Evolutionary conservation across 2,797 vertebrate species (phyloP).

Genomic region (Takifugu ocellatus): DNA sequence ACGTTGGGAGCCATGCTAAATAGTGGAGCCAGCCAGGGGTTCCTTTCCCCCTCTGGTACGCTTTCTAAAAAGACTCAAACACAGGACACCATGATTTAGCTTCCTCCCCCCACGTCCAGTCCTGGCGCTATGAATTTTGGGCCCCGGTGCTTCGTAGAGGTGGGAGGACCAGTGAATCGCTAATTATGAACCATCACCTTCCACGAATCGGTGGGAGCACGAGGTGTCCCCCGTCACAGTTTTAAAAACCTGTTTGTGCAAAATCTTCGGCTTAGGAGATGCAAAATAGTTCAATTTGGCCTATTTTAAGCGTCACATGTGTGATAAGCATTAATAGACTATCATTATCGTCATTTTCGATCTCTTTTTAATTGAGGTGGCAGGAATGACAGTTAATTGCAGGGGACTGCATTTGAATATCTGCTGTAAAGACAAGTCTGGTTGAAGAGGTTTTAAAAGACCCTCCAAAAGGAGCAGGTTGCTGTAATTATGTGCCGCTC

Average conservation of each 20-base stretch:
- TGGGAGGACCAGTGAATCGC: neutral
- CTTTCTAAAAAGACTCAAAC: too few species aligned
- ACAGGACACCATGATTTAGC: too few species aligned
- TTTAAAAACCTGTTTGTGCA: neutral
- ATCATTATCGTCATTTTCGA: constrained; percentile 57
- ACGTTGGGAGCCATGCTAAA: too few species aligned
- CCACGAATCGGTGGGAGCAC: neutral
- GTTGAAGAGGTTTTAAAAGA: constrained; percentile 57
- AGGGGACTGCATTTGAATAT: constrained; percentile 42
- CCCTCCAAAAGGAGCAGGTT: constrained; percentile 9
- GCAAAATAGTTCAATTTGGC: constrained; percentile 37
- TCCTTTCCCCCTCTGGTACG: too few species aligned
- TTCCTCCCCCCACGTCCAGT: too few species aligned
- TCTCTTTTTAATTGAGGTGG: constrained; percentile 54
- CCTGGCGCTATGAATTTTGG: neutral
- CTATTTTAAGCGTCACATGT: constrained; percentile 35
- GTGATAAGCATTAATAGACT: constrained; percentile 58
- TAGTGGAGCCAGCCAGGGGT: too few species aligned
- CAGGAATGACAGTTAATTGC: constrained; percentile 64
- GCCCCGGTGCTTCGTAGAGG: neutral
- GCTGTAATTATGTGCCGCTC: constrained; percentile 44
- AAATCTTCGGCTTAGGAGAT: constrained; percentile 3
- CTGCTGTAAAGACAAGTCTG: constrained; percentile 50
- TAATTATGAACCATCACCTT: neutral
- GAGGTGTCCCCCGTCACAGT: neutral